A percentile compares a stretch with the other conserved stretches of the same genome.
phyloP scores from a whole-genome alignment of 1,140 invertebrate species.

The Psix sp. region DNA sequence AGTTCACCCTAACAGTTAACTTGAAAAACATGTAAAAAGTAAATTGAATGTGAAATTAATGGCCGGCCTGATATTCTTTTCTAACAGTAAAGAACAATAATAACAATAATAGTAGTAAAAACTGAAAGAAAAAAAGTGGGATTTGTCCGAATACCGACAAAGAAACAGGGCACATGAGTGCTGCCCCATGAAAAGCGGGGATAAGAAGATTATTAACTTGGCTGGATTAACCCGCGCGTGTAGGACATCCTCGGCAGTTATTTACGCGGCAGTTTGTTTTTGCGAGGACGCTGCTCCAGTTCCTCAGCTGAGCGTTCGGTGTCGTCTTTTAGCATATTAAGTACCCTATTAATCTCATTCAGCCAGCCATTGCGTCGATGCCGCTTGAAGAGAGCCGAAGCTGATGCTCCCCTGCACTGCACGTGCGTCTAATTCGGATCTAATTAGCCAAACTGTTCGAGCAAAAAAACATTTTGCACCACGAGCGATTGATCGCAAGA shows the following conservation, averaged over 20 bases:
- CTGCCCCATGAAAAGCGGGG: conserved; percentile 13
- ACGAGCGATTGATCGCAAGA: no score
- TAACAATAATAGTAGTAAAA: no score
- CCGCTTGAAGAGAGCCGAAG: conserved; percentile 14
- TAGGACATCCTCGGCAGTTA: conserved; percentile 26
- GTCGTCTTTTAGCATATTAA: conserved; percentile 46
- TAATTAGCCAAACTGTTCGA: conserved; percentile 7
- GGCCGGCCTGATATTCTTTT: no score
- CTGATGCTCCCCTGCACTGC: conserved; percentile 5
- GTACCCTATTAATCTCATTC: conserved; percentile 39
- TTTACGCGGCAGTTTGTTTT: conserved; percentile 42
- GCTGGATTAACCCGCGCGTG: conserved; percentile 26
- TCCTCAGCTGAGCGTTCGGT: conserved; percentile 29
- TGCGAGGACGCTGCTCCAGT: conserved; percentile 37
- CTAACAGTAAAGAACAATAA: no score
- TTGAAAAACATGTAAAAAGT: no score
- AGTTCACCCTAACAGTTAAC: no score
- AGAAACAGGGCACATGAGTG: no score
- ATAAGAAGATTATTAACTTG: conserved; percentile 45
- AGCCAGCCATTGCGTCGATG: conserved; percentile 27
- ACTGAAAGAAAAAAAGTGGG: no score
- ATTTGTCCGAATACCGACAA: no score
- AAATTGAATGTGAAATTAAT: no score
- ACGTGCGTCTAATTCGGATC: conserved; percentile 11
- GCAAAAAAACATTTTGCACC: neutral